phyloP scores from a whole-genome alignment of 30 jellyfish, hydroid and myxozoan genomes.

The Haliclystus octoradiatus region DNA sequence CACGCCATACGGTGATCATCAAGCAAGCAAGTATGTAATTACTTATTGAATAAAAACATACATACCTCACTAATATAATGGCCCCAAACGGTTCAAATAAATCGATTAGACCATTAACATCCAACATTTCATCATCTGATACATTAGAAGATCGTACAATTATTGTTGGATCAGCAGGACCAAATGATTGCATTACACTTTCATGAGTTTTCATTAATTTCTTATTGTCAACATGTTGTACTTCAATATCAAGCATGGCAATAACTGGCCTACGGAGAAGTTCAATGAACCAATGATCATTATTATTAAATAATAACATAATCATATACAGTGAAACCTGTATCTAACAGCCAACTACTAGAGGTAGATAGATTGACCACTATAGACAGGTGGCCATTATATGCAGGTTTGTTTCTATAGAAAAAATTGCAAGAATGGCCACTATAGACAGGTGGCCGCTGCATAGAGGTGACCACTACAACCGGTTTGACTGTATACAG shows the following conservation, averaged over 20 bases:
- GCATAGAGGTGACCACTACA: no score
- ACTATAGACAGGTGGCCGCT: no score
- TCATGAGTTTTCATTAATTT: slow-evolving; percentile 53
- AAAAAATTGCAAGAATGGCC: no score
- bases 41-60: not conserved
- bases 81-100: slow-evolving; percentile 59
- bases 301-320: no score
- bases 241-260: slow-evolving; percentile 72
- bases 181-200: slow-evolving; percentile 49
- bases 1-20: no score
- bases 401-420: no score
- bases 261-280: slow-evolving; percentile 70
- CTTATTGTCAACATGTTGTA: slow-evolving; percentile 38
- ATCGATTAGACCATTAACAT: slow-evolving; percentile 49
- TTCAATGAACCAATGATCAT: no score
- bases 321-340: no score
- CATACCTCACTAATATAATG: slow-evolving; percentile 74
- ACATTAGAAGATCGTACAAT: slow-evolving; percentile 27
- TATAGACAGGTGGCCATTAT: no score
- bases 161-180: slow-evolving; percentile 91
- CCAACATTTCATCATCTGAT: slow-evolving; percentile 53
- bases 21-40: no score
- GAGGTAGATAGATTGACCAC: no score
- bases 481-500: not conserved
- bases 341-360: no score